These are phyloP conservation scores for Hippasteria phrygiana DNA, from an alignment of 53 echinoderm and acorn worm genomes.

Conservation along the genomic window DNA sequence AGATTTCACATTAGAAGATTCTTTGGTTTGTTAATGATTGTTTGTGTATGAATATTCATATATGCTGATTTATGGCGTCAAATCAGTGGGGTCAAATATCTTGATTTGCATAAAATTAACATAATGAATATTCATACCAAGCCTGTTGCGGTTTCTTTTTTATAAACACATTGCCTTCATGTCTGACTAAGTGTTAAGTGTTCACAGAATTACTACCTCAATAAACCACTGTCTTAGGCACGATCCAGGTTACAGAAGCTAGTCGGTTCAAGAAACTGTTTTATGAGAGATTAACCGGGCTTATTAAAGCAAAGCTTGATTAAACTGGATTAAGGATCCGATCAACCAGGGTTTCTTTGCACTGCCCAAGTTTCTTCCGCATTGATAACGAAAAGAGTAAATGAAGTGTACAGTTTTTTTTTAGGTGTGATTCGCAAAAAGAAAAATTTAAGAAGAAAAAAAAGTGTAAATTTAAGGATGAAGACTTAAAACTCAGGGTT, in stretches of 20 bases:
- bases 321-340: constrained; percentile 37
- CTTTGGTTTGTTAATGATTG: not conserved
- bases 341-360: constrained; percentile 46
- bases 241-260: not conserved
- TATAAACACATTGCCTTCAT: constrained; percentile 10
- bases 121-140: constrained; percentile 37
- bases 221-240: not conserved
- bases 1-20: not conserved
- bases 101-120: not conserved
- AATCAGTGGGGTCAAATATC: not conserved
- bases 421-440: constrained; percentile 34
- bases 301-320: not conserved
- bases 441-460: not conserved
- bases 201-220: constrained; percentile 33
- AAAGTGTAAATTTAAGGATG: not conserved
- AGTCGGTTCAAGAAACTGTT: not conserved
- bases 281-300: not conserved
- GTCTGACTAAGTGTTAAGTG: constrained; percentile 5
- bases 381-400: constrained; percentile 26
- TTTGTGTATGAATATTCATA: constrained; percentile 17
- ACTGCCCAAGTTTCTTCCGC: constrained; percentile 59
- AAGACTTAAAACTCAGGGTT: constrained; percentile 48
- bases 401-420: constrained; percentile 47
- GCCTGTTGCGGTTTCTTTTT: constrained; percentile 3
- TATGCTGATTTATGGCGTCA: not conserved